Percentiles rank a stretch among this genome's conserved stretches.
These are phyloP conservation scores for Axinella damicornis DNA, from an alignment of 37 sponge, comb jelly and placozoan species.

Conservation along the genomic window DNA sequence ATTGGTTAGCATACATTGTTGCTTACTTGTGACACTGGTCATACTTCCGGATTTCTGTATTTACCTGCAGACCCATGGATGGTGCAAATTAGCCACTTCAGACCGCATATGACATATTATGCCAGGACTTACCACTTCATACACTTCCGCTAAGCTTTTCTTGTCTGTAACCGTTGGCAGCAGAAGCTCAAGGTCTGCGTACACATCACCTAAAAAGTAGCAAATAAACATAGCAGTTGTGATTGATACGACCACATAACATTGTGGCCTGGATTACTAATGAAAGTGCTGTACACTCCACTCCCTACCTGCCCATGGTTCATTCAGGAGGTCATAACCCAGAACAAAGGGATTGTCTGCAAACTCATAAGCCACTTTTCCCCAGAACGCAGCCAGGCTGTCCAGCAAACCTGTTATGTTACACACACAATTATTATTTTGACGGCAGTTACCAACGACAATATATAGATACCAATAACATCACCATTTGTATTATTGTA, in stretches of 20 bases:
- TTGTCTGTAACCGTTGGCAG: constrained; percentile 76
- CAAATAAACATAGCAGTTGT: not conserved
- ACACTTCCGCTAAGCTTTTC: constrained; percentile 74
- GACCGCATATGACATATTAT: too few relatives aligned
- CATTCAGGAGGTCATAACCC: constrained; percentile 95
- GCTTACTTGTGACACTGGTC: constrained; percentile 76
- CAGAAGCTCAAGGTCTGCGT: constrained; percentile 54
- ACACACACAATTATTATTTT: not conserved
- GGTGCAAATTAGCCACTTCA: not conserved
- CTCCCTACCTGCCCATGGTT: constrained; percentile 85
- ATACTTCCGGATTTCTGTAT: constrained; percentile 52
- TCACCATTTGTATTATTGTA: constrained; percentile 86
- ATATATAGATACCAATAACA: not conserved
- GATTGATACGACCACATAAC: not conserved
- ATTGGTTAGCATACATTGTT: not conserved
- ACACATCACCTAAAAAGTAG: constrained; percentile 69
- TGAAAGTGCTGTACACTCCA: not conserved
- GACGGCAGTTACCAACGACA: too few relatives aligned
- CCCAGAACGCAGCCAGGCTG: constrained; percentile 82
- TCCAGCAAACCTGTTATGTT: constrained; percentile 54
- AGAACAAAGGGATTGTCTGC: constrained; percentile 62
- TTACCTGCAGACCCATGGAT: constrained; percentile 21
- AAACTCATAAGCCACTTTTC: constrained; percentile 78
- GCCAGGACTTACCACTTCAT: constrained; percentile 70
- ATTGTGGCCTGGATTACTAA: not conserved